phyloP scores from a whole-genome alignment of 2,888 invertebrate genomes.

The Athetis lepigone region DNA sequence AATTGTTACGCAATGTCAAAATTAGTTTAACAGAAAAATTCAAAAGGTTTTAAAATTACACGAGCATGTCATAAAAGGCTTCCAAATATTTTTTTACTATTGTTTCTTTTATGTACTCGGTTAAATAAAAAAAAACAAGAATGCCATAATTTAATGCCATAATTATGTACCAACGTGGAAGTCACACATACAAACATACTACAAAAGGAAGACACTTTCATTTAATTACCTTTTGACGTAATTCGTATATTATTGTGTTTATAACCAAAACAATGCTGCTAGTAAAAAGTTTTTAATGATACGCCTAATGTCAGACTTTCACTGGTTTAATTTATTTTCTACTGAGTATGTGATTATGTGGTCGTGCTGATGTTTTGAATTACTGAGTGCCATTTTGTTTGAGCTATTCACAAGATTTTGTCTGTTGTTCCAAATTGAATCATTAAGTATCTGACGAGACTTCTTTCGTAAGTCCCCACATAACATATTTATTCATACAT shows the following conservation, averaged over 20 bases:
- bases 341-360: slow-evolving; percentile 10
- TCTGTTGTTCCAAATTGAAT: too few relatives aligned
- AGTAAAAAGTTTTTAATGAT: slow-evolving; percentile 49
- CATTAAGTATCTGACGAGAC: too few relatives aligned
- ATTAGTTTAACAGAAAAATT: too few relatives aligned
- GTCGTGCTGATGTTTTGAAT: neutral
- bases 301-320: slow-evolving; percentile 52
- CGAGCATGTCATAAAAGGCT: too few relatives aligned
- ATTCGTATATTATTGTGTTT: slow-evolving; percentile 24
- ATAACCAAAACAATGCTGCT: slow-evolving; percentile 43
- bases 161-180: neutral
- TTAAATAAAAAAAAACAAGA: too few relatives aligned
- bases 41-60: too few relatives aligned
- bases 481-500: too few relatives aligned
- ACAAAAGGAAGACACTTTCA: slow-evolving; percentile 37
- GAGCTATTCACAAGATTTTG: neutral
- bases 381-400: slow-evolving; percentile 11
- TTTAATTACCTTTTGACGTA: slow-evolving; percentile 35
- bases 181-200: neutral
- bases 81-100: too few relatives aligned
- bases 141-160: neutral
- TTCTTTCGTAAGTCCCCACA: too few relatives aligned
- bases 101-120: too few relatives aligned
- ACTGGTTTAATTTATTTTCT: slow-evolving; percentile 34
- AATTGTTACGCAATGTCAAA: too few relatives aligned